These are phyloP conservation scores for Trichopria drosophilae DNA, from an alignment of 2,888 invertebrate species.

Conservation along the genomic window DNA sequence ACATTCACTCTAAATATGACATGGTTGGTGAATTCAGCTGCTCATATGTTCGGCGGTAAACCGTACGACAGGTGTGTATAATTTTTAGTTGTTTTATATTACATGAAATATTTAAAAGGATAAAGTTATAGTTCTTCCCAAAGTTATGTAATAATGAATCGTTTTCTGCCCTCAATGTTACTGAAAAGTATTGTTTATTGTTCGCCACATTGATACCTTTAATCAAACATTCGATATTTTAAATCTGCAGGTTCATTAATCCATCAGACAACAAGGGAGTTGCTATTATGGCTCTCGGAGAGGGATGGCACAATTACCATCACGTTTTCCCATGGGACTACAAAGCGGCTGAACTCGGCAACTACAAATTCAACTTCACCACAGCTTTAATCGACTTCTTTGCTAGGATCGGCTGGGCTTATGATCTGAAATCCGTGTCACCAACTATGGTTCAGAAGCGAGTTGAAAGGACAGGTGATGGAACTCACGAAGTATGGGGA, in stretches of 20 bases:
- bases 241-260: slow-evolving; percentile 68
- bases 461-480: slow-evolving; percentile 75
- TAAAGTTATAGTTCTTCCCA: no score
- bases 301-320: slow-evolving; percentile 90
- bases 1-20: slow-evolving; percentile 77
- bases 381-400: slow-evolving; percentile 68
- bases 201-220: no score
- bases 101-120: neutral
- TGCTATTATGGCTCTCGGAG: slow-evolving; percentile 74
- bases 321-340: slow-evolving; percentile 93
- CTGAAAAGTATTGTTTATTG: no score
- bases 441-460: slow-evolving; percentile 70
- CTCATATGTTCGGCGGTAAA: slow-evolving; percentile 76
- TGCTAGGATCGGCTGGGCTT: slow-evolving; percentile 83
- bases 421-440: slow-evolving; percentile 81
- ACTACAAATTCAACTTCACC: slow-evolving; percentile 60
- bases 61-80: slow-evolving; percentile 71
- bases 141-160: no score
- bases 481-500: slow-evolving; percentile 76
- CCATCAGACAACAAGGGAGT: slow-evolving; percentile 78
- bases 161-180: no score
- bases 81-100: slow-evolving; percentile 9
- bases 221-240: neutral
- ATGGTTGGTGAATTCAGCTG: slow-evolving; percentile 88
- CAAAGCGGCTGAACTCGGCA: slow-evolving; percentile 81